A percentile compares a stretch with the other conserved stretches of the same genome.
Evolutionary conservation across 2,113 vertebrate genomes (phyloP).

Genomic region (Paedocypris sp.): DNA sequence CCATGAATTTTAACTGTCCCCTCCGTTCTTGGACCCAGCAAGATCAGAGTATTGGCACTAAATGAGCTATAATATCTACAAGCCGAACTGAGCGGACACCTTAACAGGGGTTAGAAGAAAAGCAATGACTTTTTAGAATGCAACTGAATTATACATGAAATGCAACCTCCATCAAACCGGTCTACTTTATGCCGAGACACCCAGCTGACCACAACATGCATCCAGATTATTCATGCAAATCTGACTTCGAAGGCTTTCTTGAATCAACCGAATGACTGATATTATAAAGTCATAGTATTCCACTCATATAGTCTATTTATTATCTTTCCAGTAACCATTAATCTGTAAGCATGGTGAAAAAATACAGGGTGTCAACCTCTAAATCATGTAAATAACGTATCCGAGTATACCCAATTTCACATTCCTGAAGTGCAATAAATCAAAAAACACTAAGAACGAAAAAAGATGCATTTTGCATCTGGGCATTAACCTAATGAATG

Average conservation of each 20-base stretch:
- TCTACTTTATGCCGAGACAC: slow-evolving; percentile 39
- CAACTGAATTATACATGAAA: slow-evolving; percentile 18
- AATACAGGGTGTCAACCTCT: slow-evolving; percentile 52
- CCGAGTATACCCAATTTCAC: slow-evolving; percentile 56
- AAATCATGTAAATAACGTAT: slow-evolving; percentile 65
- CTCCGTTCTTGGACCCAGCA: neutral
- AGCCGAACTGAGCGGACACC: neutral
- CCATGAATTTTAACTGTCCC: slow-evolving; percentile 1
- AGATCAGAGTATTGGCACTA: neutral
- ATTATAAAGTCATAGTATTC: slow-evolving; percentile 66
- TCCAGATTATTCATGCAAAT: slow-evolving; percentile 26
- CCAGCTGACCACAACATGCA: slow-evolving; percentile 45
- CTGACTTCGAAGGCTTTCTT: no score
- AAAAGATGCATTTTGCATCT: slow-evolving; percentile 34
- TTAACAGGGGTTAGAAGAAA: slow-evolving; percentile 12
- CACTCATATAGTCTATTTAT: slow-evolving; percentile 61
- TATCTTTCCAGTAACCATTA: slow-evolving; percentile 61
- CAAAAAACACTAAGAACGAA: slow-evolving; percentile 41
- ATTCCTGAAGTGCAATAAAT: slow-evolving; percentile 57
- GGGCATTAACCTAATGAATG: slow-evolving; percentile 62
- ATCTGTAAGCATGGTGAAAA: slow-evolving; percentile 50
- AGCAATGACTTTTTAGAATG: neutral
- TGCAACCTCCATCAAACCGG: neutral
- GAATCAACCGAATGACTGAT: slow-evolving; percentile 64
- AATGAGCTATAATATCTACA: slow-evolving; percentile 9